phyloP scores from a whole-genome alignment of 2,113 vertebrate genomes.

The Baryphthengus martii region DNA sequence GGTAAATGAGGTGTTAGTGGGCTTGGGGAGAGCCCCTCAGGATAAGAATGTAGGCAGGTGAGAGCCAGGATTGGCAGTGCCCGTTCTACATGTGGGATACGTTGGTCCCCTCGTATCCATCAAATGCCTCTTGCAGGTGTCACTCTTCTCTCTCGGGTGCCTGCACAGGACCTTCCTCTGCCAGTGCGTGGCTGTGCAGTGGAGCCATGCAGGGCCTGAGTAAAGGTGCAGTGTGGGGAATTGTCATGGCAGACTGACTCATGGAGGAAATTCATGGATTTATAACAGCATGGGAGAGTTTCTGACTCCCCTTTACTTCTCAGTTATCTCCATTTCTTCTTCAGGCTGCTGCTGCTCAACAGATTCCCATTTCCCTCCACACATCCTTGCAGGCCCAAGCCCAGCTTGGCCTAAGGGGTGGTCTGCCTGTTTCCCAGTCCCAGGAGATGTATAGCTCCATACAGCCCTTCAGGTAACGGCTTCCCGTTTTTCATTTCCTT shows the following conservation, averaged over 20 bases:
- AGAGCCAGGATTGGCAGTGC: neutral
- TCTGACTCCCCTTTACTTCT: neutral
- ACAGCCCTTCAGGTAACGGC: constrained; percentile 89
- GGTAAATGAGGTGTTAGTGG: neutral
- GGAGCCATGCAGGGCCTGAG: neutral
- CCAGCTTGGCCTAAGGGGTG: constrained; percentile 91
- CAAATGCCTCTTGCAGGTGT: neutral
- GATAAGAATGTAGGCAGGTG: neutral
- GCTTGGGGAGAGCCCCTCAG: neutral
- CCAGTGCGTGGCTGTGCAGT: neutral
- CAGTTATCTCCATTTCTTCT: neutral
- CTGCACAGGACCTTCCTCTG: neutral
- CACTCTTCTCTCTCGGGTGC: neutral
- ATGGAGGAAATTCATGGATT: neutral
- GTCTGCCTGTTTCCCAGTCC: constrained; percentile 94
- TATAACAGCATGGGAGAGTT: neutral
- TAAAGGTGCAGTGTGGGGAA: neutral
- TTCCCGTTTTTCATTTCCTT: neutral
- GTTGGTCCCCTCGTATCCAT: neutral
- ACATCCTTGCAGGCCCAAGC: constrained; percentile 97
- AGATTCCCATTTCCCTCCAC: constrained; percentile 96
- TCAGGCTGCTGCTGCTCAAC: constrained; percentile 93
- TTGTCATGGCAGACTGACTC: neutral
- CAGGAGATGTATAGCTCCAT: constrained; percentile 98
- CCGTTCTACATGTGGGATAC: neutral